Evolutionary conservation across 2,797 vertebrate species (phyloP).

Genomic region (Lepus oiostolus): DNA sequence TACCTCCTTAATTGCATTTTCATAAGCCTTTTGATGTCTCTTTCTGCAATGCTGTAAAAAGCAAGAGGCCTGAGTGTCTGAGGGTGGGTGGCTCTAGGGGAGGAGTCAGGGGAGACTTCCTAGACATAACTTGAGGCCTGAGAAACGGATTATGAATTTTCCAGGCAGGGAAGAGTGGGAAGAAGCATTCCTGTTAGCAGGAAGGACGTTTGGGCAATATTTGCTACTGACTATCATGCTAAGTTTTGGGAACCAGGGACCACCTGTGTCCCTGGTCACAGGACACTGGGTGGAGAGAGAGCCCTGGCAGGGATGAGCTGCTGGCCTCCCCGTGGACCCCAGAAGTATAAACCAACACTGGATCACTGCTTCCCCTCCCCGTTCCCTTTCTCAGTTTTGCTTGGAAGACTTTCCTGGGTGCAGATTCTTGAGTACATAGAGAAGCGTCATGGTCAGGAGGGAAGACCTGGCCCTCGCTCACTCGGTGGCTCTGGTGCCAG

Average conservation of each 20-base stretch:
- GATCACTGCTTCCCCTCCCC: not conserved
- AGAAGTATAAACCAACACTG: not conserved
- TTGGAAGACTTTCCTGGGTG: not conserved
- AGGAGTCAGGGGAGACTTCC: not conserved
- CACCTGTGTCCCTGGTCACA: not conserved
- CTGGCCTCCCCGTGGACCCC: not conserved
- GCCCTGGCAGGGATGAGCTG: accelerated
- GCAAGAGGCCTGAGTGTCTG: not conserved
- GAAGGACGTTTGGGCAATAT: not conserved
- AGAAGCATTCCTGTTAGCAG: not conserved
- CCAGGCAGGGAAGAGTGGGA: not conserved
- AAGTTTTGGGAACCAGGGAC: not conserved
- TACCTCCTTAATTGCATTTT: no score
- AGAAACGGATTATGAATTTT: not conserved
- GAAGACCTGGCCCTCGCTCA: not conserved
- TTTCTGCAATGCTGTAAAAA: not conserved
- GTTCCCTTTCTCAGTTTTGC: not conserved
- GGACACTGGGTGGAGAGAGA: not conserved
- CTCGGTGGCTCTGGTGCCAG: not conserved
- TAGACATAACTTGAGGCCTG: not conserved
- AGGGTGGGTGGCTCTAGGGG: not conserved
- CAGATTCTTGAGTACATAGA: not conserved
- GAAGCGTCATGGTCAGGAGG: not conserved
- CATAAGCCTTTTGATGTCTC: no score
- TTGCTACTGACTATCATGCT: accelerated